phyloP scores from a whole-genome alignment of 2,113 vertebrate genomes.

The Myiopsitta monachus region DNA sequence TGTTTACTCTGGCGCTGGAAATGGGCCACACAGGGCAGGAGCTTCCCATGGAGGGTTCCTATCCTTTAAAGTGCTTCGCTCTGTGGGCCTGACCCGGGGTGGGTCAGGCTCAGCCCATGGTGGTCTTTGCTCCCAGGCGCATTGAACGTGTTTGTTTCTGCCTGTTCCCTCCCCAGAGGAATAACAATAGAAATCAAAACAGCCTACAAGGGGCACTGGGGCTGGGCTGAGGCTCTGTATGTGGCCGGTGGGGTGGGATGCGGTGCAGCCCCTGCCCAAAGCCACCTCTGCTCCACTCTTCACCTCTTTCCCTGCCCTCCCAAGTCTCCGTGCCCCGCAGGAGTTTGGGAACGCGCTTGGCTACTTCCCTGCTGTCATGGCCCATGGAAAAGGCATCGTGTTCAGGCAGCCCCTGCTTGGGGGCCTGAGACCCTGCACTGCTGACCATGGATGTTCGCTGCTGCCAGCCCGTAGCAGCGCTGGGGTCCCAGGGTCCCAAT shows the following conservation, averaged over 20 bases:
- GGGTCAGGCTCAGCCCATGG: not conserved
- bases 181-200: not conserved
- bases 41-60: not conserved
- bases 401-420: not conserved
- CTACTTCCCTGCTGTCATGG: not conserved
- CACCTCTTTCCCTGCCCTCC: not conserved
- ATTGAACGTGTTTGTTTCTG: not conserved
- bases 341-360: not conserved
- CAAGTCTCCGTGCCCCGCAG: fast-evolving
- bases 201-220: not conserved
- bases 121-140: not conserved
- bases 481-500: not conserved
- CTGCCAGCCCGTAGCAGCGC: not conserved
- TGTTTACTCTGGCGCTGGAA: not conserved
- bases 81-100: fast-evolving
- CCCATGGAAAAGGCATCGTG: not conserved
- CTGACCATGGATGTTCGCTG: not conserved
- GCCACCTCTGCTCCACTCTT: not conserved
- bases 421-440: fast-evolving
- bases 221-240: not conserved
- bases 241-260: not conserved
- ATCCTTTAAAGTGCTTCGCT: not conserved
- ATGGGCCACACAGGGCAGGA: not conserved
- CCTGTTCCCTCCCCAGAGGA: not conserved
- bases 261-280: fast-evolving